Conservation (phyloP, 2,797 vertebrate species). For the Morelia viridis region DNA sequence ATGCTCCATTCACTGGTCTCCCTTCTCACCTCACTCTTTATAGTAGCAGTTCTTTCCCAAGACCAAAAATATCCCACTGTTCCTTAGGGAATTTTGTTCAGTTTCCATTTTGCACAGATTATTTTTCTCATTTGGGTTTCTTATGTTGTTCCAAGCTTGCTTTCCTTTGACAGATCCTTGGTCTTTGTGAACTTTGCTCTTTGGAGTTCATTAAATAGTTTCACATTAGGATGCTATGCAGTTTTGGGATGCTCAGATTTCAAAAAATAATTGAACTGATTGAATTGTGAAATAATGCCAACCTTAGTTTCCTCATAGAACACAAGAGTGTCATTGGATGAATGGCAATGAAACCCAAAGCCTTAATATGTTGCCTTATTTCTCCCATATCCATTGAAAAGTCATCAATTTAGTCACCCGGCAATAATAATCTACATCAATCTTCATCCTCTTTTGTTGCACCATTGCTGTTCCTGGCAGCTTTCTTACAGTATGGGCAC, state of each 20-base stretch:
- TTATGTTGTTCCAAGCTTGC: background rate
- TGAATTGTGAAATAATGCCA: background rate
- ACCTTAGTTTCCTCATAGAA: background rate
- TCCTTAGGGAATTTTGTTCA: slow-evolving; percentile 19
- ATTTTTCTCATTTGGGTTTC: background rate
- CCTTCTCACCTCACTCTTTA: slow-evolving; percentile 9
- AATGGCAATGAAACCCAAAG: background rate
- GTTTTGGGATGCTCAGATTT: slow-evolving; percentile 16
- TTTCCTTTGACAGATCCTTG: slow-evolving; percentile 5
- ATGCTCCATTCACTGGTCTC: background rate
- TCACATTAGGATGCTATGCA: background rate
- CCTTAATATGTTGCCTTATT: background rate
- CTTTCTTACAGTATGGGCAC: background rate
- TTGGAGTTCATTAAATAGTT: slow-evolving; percentile 9
- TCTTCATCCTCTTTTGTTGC: background rate
- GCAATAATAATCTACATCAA: background rate
- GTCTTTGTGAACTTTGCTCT: background rate
- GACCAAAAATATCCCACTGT: background rate
- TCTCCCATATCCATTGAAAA: background rate
- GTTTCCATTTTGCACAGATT: background rate
- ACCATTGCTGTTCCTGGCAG: background rate
- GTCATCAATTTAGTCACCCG: background rate
- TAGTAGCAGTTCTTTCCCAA: slow-evolving; percentile 4
- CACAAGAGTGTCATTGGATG: background rate
- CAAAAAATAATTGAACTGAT: slow-evolving; percentile 27